Base-by-base conservation (phyloP, 2,797 vertebrate genomes). In the Sebastes matsubarae region DNA sequence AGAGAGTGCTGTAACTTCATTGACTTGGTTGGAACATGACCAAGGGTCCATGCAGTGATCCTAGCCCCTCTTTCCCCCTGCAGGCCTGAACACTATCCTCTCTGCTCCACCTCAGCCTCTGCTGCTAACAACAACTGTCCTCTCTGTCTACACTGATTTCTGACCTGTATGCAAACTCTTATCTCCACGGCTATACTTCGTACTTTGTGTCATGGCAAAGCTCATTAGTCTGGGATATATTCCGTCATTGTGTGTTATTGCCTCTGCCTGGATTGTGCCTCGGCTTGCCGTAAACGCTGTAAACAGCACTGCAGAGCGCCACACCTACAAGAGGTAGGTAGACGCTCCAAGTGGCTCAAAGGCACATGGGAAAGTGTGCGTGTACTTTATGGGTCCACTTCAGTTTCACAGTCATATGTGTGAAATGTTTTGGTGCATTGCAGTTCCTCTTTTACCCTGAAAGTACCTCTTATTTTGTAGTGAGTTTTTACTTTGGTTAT, bases 1-100 rank as follows among this genome's bases (percentile, higher is more conserved):
- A 55, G 2, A 55, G 2, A 58, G 46, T 24, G 32, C 57, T 79
- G 73, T 58, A 57, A 82, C 59, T 75, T 85, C 68, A 90, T 78
- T 72, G 71, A 86, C 82, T 80, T 24, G 58, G 79, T 68, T 88
- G 87, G 87, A 86, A 71, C 63, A 46, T 32, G 66, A 89, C 84
- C 81, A 85, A 27, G 27, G 68, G 61, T 68, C 55, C 54, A 25
- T 66, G 57, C 58, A 61, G 46, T 66, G 72, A 82, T 83, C 81
- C 67, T 34, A 42, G 68, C 68, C 67, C 6, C 55, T 42, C 38
- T 52, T 72, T 61, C 14, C 22, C 78, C 86, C 75, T 12, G 68
- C 67, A 74, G 77, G 74, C 50, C 81, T 55, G 64, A 81, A 46
- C 25, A 59, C 78, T 36, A 24, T 61, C 30, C 65, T 84, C 72